Percentiles rank a stretch among this genome's conserved stretches.
Evolutionary conservation across 2,113 vertebrate genomes (phyloP).

Genomic region (Tetrax tetrax): DNA sequence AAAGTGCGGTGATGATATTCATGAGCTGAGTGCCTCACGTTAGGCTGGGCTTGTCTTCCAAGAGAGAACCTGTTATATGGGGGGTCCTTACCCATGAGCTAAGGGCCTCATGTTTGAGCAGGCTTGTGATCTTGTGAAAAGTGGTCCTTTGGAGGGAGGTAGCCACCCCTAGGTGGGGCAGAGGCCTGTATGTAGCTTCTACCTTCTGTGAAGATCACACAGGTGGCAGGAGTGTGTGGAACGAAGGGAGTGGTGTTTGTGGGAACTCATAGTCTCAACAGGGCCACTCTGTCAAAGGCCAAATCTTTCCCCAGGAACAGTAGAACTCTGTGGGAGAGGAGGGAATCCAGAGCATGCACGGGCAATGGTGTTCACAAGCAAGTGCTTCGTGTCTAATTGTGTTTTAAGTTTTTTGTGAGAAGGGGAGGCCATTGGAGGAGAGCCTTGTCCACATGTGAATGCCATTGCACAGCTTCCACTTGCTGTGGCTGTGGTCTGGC

Average conservation of each 20-base stretch:
- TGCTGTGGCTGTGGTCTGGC: neutral
- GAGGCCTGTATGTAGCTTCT: neutral
- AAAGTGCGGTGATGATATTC: neutral
- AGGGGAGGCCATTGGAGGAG: fast-evolving
- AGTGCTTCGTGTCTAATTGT: neutral
- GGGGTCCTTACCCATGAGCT: neutral
- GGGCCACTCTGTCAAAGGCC: neutral
- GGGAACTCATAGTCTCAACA: neutral
- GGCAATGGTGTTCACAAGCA: neutral
- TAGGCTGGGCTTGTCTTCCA: neutral
- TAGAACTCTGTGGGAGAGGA: neutral
- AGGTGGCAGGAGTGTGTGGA: neutral
- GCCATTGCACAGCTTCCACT: neutral
- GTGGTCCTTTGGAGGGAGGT: neutral
- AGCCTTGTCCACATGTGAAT: neutral
- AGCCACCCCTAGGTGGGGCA: too few relatives aligned
- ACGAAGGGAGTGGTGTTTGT: neutral
- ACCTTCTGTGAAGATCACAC: neutral
- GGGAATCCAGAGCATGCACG: neutral
- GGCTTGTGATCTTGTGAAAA: neutral
- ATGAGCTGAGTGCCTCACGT: neutral
- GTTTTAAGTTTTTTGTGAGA: neutral
- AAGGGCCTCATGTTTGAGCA: neutral
- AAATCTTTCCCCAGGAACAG: neutral
- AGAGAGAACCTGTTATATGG: neutral